These are phyloP conservation scores for Stegophylla sp. DNA, from an alignment of 2,888 invertebrate species.

Conservation along the genomic window DNA sequence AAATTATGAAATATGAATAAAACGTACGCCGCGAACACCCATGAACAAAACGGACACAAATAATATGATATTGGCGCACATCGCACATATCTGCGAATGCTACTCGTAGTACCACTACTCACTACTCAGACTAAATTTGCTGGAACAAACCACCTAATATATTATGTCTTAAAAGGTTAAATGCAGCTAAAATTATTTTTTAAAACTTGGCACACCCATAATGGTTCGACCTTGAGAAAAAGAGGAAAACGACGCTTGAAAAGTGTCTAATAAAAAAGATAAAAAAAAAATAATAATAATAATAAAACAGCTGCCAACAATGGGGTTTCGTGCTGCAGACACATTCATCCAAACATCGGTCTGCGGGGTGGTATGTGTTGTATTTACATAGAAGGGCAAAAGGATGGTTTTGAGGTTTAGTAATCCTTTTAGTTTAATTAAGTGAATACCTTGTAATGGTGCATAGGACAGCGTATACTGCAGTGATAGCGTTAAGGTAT, in stretches of 20 bases:
- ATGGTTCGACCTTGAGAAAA: not conserved
- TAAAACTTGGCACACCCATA: slow-evolving; percentile 36
- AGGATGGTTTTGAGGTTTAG: slow-evolving; percentile 29
- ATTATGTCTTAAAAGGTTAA: slow-evolving; percentile 16
- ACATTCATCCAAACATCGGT: slow-evolving; percentile 42
- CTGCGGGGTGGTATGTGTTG: slow-evolving; percentile 25
- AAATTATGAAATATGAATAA: too few relatives aligned
- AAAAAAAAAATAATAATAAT: slow-evolving; percentile 7
- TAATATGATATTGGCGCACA: too few relatives aligned
- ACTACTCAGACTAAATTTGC: too few relatives aligned
- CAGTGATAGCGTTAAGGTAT: slow-evolving; percentile 31
- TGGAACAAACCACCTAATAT: too few relatives aligned
- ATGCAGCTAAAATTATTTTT: slow-evolving; percentile 22
- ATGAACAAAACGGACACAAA: too few relatives aligned
- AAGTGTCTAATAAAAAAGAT: slow-evolving; percentile 18
- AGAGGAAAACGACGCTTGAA: not conserved
- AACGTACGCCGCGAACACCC: too few relatives aligned
- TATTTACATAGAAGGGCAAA: slow-evolving; percentile 45
- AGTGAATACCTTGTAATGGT: slow-evolving; percentile 58
- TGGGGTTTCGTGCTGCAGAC: slow-evolving; percentile 51
- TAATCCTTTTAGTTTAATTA: slow-evolving; percentile 58
- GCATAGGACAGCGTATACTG: slow-evolving; percentile 42
- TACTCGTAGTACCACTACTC: too few relatives aligned
- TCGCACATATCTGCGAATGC: too few relatives aligned
- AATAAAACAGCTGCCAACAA: slow-evolving; percentile 36